A percentile compares a stretch with the other conserved stretches of the same genome.
phyloP scores from a whole-genome alignment of 2,888 invertebrate species.

The Melanostoma scalare region DNA sequence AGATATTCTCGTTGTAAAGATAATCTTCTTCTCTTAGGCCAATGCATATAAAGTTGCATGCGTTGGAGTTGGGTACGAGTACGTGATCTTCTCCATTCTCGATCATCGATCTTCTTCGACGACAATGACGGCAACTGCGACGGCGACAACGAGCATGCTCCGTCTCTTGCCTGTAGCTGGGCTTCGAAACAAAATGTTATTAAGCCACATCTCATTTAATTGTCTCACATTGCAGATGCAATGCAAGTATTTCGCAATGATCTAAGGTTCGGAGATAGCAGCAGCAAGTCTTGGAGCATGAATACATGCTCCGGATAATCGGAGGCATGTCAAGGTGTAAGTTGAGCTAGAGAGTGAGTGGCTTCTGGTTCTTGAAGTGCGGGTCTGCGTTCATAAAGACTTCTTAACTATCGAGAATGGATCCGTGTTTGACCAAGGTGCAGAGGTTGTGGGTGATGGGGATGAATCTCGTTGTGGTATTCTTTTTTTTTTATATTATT shows the following conservation, averaged over 20 bases:
- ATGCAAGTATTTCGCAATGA: conserved; percentile 64
- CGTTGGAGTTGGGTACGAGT: background rate
- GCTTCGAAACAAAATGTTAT: conserved; percentile 63
- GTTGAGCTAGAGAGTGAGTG: conserved; percentile 60
- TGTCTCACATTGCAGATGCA: conserved; percentile 67
- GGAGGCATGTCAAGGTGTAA: conserved; percentile 71
- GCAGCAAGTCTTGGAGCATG: conserved; percentile 41
- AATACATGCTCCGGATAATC: conserved; percentile 69
- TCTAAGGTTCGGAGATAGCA: conserved; percentile 47
- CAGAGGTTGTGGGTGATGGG: conserved; percentile 67
- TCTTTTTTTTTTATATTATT: conserved; percentile 37
- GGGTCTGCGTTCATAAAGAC: conserved; percentile 6
- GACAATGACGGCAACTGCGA: conserved; percentile 20
- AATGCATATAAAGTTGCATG: conserved; percentile 16
- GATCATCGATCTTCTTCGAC: conserved; percentile 62
- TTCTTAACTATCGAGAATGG: conserved; percentile 39
- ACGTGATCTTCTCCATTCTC: conserved; percentile 45
- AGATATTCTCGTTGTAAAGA: conserved; percentile 59
- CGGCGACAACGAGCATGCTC: conserved; percentile 5
- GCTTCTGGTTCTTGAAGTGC: conserved; percentile 68
- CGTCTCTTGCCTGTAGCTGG: conserved; percentile 18
- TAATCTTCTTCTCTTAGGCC: conserved; percentile 57
- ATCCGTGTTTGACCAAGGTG: conserved; percentile 70
- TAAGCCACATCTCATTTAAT: conserved; percentile 72
- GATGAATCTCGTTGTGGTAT: conserved; percentile 38